Evolutionary conservation across 64 coral and sea anemone genomes (phyloP).

Genomic region (Acropora tenuis): DNA sequence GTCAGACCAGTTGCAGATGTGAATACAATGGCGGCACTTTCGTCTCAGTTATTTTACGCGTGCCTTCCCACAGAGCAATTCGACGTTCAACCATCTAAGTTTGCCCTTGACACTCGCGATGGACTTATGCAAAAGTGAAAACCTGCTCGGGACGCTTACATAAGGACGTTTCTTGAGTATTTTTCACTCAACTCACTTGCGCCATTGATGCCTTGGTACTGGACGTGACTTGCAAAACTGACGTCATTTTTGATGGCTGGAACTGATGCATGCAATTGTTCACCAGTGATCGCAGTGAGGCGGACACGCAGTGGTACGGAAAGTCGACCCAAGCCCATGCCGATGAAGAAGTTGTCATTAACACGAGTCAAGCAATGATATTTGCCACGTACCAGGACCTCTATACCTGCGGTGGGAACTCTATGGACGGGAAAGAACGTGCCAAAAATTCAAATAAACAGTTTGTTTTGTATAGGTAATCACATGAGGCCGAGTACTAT

Average conservation of each 20-base stretch:
- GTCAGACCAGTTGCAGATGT: too few species aligned
- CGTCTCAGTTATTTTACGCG: too few species aligned
- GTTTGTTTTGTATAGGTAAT: too few species aligned
- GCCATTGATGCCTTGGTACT: conserved; percentile 52
- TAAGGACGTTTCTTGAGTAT: too few species aligned
- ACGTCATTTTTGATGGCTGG: conserved; percentile 55
- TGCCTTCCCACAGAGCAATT: too few species aligned
- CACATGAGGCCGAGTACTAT: too few species aligned
- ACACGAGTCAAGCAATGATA: conserved; percentile 65
- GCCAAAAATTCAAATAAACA: background rate
- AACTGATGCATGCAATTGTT: conserved; percentile 60
- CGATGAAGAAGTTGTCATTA: conserved; percentile 74
- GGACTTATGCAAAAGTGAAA: too few species aligned
- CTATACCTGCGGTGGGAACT: conserved; percentile 74
- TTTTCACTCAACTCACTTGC: background rate
- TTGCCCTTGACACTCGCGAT: too few species aligned
- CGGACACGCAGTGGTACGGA: conserved; percentile 62
- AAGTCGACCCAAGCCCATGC: conserved; percentile 40
- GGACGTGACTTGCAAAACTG: conserved; percentile 42
- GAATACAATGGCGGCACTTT: too few species aligned
- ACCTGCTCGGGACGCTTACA: too few species aligned
- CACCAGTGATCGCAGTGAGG: conserved; percentile 70
- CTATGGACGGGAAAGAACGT: conserved; percentile 4
- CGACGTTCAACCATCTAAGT: too few species aligned
- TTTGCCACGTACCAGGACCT: conserved; percentile 62